Evolutionary conservation across 92 coral and sea anemone genomes (phyloP).

Genomic region (Metridium senile): DNA sequence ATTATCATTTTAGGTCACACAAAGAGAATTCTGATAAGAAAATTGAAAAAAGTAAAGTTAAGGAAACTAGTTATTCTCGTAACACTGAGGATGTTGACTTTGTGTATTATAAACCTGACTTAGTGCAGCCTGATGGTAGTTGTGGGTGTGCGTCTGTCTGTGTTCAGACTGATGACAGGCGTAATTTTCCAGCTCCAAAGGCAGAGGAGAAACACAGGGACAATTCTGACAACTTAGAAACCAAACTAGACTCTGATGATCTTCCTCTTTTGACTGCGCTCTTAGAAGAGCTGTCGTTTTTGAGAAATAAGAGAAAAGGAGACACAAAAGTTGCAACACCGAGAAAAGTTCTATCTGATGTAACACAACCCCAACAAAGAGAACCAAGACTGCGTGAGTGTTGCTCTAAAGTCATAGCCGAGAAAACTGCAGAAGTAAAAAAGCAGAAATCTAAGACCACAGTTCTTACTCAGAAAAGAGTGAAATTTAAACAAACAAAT

Average conservation of each 20-base stretch:
- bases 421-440: not conserved
- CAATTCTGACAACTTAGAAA: not conserved
- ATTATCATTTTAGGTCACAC: constrained; percentile 55
- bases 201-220: not conserved
- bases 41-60: not conserved
- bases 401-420: constrained; percentile 1
- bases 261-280: constrained; percentile 87
- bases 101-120: constrained; percentile 61
- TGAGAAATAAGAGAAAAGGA: not conserved
- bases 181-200: not conserved
- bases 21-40: constrained; percentile 19
- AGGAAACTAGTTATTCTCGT: not conserved
- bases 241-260: constrained; percentile 11
- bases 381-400: constrained; percentile 13
- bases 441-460: constrained; percentile 16
- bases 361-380: not conserved
- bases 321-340: not conserved
- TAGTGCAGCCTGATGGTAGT: constrained; percentile 62
- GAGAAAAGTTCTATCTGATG: constrained; percentile 7
- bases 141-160: constrained; percentile 55
- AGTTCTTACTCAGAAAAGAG: constrained; percentile 61
- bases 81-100: constrained; percentile 52
- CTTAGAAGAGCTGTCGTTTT: constrained; percentile 69
- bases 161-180: constrained; percentile 61
- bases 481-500: constrained; percentile 71